Conservation (phyloP, 1,140 invertebrate genomes). For the Steinernema feltiae region DNA sequence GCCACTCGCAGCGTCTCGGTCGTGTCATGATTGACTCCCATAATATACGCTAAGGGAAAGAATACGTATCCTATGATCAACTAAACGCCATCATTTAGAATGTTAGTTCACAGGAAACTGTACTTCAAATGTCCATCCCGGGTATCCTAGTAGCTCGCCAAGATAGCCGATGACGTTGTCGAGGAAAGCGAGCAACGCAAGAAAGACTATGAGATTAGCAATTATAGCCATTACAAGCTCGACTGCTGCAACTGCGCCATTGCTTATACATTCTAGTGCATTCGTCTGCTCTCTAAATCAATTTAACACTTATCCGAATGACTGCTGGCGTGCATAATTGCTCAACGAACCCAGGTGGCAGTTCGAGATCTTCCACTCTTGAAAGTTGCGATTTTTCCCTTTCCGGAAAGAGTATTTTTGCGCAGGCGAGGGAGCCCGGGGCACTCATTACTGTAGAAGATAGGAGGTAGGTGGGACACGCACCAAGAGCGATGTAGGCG, state of each 20-base stretch:
- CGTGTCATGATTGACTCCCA: constrained; percentile 73
- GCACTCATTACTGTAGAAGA: constrained; percentile 54
- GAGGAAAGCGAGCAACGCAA: constrained; percentile 76
- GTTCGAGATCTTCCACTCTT: constrained; percentile 46
- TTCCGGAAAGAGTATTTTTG: constrained; percentile 60
- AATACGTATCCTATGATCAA: constrained; percentile 71
- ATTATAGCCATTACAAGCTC: constrained; percentile 78
- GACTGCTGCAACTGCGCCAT: constrained; percentile 75
- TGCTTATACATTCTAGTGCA: constrained; percentile 77
- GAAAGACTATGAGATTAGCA: constrained; percentile 83
- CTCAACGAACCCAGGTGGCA: constrained; percentile 48
- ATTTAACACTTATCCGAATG: not conserved
- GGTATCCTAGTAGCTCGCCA: constrained; percentile 68
- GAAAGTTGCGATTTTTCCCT: constrained; percentile 69
- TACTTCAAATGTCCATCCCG: constrained; percentile 49
- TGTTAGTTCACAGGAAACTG: constrained; percentile 14
- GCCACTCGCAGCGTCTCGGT: constrained; percentile 69
- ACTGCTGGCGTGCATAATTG: not conserved
- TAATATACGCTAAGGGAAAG: constrained; percentile 73
- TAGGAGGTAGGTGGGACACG: constrained; percentile 66
- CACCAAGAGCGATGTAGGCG: constrained; percentile 82
- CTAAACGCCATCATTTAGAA: constrained; percentile 25
- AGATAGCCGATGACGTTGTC: constrained; percentile 75
- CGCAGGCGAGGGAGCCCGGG: constrained; percentile 51
- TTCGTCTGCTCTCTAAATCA: constrained; percentile 59